Conservation (phyloP, 2,113 vertebrate species). For the Glaucidium brasilianum region DNA sequence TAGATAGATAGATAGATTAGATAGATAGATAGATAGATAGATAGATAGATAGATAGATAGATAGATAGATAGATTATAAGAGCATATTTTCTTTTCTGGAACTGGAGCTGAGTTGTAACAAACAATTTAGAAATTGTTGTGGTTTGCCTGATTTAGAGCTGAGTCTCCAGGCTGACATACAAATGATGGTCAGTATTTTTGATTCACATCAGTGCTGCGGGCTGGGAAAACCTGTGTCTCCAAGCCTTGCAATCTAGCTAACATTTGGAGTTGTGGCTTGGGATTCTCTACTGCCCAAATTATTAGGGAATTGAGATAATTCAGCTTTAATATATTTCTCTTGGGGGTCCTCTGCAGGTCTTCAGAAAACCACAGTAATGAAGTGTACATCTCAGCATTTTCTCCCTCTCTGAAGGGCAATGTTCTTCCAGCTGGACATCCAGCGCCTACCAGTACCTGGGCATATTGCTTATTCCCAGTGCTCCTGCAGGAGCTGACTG, state of each 20-base stretch:
- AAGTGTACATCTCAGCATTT: accelerated
- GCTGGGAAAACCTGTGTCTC: neutral
- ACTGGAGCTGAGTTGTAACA: neutral
- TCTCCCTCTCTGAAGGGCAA: neutral
- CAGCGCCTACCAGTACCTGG: accelerated
- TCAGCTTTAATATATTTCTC: neutral
- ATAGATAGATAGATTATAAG: neutral
- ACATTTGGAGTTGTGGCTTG: neutral
- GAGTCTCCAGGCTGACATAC: neutral
- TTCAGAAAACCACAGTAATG: neutral
- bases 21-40: neutral
- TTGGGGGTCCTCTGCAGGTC: neutral
- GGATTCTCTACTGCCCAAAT: neutral
- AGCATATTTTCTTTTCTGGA: neutral
- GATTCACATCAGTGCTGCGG: neutral
- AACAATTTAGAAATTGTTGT: neutral
- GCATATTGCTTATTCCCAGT: neutral
- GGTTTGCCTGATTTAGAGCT: neutral
- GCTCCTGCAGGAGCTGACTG: neutral
- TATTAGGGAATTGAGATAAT: neutral
- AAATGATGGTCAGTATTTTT: neutral
- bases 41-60: neutral
- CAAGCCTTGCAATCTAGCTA: neutral
- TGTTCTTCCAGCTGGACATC: neutral
- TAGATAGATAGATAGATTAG: too few relatives aligned